Evolutionary conservation across 2,888 invertebrate genomes (phyloP).

Genomic region (Epistrophe eligans): DNA sequence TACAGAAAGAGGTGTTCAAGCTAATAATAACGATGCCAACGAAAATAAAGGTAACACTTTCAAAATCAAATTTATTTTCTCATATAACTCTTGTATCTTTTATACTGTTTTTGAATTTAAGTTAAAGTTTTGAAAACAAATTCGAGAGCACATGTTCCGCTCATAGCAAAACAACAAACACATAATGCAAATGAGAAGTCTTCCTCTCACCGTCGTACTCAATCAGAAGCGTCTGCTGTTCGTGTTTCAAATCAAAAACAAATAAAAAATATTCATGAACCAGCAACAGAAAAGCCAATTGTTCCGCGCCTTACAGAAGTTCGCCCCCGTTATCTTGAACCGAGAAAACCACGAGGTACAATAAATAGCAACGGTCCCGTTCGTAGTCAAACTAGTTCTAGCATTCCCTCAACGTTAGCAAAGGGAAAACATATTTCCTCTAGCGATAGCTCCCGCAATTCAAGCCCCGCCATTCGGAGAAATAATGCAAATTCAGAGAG

Average conservation of each 20-base stretch:
- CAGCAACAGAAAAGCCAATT: conserved; percentile 64
- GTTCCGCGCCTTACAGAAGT: conserved; percentile 79
- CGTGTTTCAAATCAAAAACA: conserved; percentile 58
- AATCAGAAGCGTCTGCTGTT: conserved; percentile 81
- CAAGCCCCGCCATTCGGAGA: conserved; percentile 82
- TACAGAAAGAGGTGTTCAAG: conserved; percentile 81
- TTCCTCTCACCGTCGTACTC: conserved; percentile 81
- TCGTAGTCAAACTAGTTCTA: conserved; percentile 82
- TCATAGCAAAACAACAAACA: conserved; percentile 50
- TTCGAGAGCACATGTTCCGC: conserved; percentile 82
- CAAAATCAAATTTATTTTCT: background rate
- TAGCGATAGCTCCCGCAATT: conserved; percentile 83
- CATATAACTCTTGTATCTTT: background rate
- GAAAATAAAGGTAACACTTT: conserved; percentile 79
- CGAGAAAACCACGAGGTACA: conserved; percentile 82
- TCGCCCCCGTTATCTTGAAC: conserved; percentile 88
- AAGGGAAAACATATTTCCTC: conserved; percentile 82
- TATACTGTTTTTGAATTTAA: conserved; percentile 56
- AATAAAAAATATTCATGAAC: conserved; percentile 40
- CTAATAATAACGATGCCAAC: conserved; percentile 80
- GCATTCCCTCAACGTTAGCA: conserved; percentile 80
- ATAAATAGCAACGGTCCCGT: conserved; percentile 78
- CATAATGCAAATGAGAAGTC: conserved; percentile 78
- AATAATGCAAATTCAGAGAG: conserved; percentile 74
- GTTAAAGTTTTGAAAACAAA: conserved; percentile 82